Conservation (phyloP, 2,797 vertebrate genomes). For the Pelobates cultripes region DNA sequence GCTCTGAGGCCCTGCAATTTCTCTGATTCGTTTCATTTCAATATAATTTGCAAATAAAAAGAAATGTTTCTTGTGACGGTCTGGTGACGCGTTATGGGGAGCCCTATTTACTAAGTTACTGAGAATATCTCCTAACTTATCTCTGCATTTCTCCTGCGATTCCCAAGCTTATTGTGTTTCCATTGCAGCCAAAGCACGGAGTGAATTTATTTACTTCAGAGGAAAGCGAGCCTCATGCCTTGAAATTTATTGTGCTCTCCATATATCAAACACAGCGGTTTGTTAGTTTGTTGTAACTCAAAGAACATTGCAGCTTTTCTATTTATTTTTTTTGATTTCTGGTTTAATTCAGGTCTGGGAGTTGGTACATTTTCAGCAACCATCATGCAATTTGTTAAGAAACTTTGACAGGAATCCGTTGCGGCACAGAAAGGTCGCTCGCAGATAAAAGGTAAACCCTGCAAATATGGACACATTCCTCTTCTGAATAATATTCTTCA, state of each 20-base stretch:
- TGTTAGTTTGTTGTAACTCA: conserved; percentile 68
- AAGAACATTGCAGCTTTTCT: conserved; percentile 65
- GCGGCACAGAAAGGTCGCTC: conserved; percentile 55
- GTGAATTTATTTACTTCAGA: conserved; percentile 34
- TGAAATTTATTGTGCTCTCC: conserved; percentile 67
- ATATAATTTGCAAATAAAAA: no score
- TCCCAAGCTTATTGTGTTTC: neutral
- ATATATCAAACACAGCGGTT: conserved; percentile 64
- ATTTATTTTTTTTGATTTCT: conserved; percentile 68
- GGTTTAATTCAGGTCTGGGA: conserved; percentile 69
- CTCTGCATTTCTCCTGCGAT: neutral
- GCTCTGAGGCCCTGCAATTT: no score
- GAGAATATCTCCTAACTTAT: neutral
- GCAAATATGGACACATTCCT: no score
- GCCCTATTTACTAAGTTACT: neutral
- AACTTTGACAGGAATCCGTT: conserved; percentile 59
- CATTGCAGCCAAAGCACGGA: neutral
- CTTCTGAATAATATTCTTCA: no score
- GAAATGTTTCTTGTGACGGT: no score
- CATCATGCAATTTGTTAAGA: conserved; percentile 64
- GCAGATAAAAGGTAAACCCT: conserved; percentile 62
- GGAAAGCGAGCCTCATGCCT: conserved; percentile 53
- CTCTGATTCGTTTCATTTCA: no score
- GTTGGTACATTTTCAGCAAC: conserved; percentile 65
- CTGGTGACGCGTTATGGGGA: neutral